Conservation (phyloP, 2,888 invertebrate species). For the Phortica okadai region DNA sequence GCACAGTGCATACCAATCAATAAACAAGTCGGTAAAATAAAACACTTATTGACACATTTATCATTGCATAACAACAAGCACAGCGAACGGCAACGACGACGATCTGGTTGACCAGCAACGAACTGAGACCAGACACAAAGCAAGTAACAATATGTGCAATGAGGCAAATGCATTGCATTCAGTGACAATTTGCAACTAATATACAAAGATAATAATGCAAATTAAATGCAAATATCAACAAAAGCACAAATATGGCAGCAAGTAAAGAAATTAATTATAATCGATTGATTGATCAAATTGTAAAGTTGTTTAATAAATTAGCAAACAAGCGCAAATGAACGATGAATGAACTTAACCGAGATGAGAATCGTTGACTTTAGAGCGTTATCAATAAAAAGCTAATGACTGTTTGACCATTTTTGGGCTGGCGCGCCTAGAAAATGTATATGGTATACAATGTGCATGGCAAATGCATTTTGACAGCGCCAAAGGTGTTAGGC, state of each 20-base stretch:
- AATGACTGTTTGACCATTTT: constrained; percentile 32
- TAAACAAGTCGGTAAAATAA: constrained; percentile 25
- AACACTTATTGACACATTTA: constrained; percentile 33
- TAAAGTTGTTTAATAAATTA: constrained; percentile 28
- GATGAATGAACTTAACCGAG: background rate
- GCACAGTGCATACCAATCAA: constrained; percentile 13
- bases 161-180: constrained; percentile 6
- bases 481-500: constrained; percentile 16
- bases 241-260: background rate
- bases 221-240: constrained; percentile 25
- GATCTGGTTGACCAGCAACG: too few species aligned
- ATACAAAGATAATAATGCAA: constrained; percentile 25
- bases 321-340: background rate
- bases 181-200: constrained; percentile 31
- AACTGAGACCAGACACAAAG: too few species aligned
- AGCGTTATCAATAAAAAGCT: constrained; percentile 25
- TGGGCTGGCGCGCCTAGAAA: constrained; percentile 13
- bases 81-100: background rate
- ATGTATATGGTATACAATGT: background rate
- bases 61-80: constrained; percentile 16
- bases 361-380: background rate
- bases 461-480: constrained; percentile 7
- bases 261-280: constrained; percentile 22
- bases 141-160: background rate
- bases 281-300: constrained; percentile 25